phyloP scores from a whole-genome alignment of 2,797 vertebrate species.

The Chelmon rostratus region DNA sequence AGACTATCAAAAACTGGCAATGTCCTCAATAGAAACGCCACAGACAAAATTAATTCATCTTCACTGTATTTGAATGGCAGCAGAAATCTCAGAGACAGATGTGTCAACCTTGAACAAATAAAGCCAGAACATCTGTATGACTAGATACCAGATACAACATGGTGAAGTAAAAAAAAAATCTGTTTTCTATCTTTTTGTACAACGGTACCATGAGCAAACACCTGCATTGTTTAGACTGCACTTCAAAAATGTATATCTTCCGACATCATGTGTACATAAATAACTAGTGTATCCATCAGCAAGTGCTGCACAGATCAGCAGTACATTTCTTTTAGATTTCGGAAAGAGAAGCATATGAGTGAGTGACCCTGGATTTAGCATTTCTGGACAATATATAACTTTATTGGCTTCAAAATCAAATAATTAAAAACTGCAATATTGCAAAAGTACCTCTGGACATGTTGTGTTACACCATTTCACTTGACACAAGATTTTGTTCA shows the following conservation, averaged over 20 bases:
- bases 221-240: not conserved
- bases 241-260: not conserved
- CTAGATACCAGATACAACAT: not conserved
- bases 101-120: conserved; percentile 7
- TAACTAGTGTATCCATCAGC: not conserved
- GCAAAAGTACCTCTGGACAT: conserved; percentile 74
- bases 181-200: not conserved
- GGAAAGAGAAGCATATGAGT: conserved; percentile 5
- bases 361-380: not conserved
- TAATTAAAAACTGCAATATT: not conserved
- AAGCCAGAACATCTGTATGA: conserved; percentile 8
- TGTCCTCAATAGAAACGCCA: not conserved
- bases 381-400: not conserved
- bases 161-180: not conserved
- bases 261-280: not conserved
- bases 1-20: not conserved
- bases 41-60: not conserved
- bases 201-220: not conserved
- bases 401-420: not conserved
- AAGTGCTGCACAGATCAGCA: conserved; percentile 1
- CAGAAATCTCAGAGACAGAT: conserved; percentile 12
- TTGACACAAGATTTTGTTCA: conserved; percentile 79
- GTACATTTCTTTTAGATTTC: not conserved
- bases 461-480: conserved; percentile 25
- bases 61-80: not conserved